Conservation (phyloP, 2,797 vertebrate genomes). For the Muscicapa striata region DNA sequence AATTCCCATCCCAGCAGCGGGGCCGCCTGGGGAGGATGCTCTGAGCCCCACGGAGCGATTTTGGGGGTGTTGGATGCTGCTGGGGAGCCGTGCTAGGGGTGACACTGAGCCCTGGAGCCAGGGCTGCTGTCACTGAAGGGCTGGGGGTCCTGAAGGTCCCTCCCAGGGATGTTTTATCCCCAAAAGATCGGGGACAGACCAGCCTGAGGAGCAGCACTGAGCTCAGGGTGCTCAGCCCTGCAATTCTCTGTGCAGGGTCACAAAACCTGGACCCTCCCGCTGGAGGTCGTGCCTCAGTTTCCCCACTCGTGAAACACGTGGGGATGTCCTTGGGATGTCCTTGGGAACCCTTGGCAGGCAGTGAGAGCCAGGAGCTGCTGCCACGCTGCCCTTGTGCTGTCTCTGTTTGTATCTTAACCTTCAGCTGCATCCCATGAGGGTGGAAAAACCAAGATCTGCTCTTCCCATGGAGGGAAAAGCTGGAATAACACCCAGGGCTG, state of each 20-base stretch:
- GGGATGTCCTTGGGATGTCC: background rate
- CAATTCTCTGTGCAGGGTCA: rapidly evolving
- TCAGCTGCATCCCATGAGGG: rapidly evolving
- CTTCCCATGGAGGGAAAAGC: rapidly evolving
- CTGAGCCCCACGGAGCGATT: rapidly evolving
- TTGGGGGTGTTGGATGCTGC: background rate
- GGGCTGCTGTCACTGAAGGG: rapidly evolving
- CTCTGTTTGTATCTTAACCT: background rate
- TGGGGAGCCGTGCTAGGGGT: rapidly evolving
- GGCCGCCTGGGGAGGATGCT: background rate
- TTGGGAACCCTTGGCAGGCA: rapidly evolving
- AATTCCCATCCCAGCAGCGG: background rate
- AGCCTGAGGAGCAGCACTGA: background rate
- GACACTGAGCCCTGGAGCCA: background rate
- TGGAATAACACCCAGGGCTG: rapidly evolving
- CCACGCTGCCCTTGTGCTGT: rapidly evolving
- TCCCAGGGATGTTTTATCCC: rapidly evolving
- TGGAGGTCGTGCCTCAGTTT: background rate
- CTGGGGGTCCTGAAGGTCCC: background rate
- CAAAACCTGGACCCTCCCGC: rapidly evolving
- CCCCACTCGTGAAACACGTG: rapidly evolving
- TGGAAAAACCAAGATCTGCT: background rate
- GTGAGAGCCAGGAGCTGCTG: background rate
- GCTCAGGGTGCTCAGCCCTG: rapidly evolving
- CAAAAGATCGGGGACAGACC: rapidly evolving